Evolutionary conservation across 2,797 vertebrate species (phyloP).

Genomic region (Hippopotamyrus pictus): DNA sequence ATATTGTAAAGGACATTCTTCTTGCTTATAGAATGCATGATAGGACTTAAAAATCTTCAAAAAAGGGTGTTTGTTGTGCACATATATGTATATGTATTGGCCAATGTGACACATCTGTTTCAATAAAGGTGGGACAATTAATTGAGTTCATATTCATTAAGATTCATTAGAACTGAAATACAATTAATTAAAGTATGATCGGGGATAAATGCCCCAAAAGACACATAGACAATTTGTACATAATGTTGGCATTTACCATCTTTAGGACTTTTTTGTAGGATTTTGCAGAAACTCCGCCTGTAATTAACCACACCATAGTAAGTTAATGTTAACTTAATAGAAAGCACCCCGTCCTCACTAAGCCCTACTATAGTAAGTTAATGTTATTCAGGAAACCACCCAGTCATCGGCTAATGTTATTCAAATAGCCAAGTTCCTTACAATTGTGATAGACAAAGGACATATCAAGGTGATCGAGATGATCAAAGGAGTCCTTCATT

Average conservation of each 20-base stretch:
- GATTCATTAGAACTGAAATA: not conserved
- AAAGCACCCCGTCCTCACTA: not conserved
- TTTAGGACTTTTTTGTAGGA: not conserved
- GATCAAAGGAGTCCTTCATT: not conserved
- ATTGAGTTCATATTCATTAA: not conserved
- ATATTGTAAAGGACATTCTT: not conserved
- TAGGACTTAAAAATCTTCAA: not conserved
- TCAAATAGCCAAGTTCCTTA: not conserved
- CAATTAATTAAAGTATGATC: conserved; percentile 10
- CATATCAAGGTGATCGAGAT: not conserved
- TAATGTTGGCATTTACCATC: not conserved
- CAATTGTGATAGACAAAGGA: not conserved
- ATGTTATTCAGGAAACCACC: not conserved
- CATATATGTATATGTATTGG: not conserved
- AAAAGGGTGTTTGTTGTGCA: not conserved
- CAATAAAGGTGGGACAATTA: not conserved
- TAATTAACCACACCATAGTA: not conserved
- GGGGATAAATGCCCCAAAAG: not conserved
- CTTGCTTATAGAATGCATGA: not conserved
- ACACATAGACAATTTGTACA: not conserved
- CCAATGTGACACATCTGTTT: conserved; percentile 2
- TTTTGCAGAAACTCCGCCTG: not conserved
- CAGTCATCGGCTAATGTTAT: not conserved
- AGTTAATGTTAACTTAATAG: not conserved
- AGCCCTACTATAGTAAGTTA: not conserved